Base-by-base conservation (phyloP, 2,113 vertebrate genomes). In the Otolemur garnettii region DNA sequence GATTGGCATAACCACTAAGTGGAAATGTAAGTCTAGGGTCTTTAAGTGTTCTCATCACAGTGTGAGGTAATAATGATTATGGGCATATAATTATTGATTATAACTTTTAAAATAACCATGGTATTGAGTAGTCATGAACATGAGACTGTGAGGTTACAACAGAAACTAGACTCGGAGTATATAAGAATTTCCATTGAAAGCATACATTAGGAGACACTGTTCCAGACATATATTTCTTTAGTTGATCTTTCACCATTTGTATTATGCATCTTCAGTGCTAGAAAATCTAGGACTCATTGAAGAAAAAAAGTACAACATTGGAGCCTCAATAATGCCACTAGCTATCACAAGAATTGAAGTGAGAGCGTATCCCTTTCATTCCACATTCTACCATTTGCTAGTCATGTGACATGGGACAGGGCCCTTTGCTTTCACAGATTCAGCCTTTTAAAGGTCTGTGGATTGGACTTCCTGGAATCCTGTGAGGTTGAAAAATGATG, bases 91-190 rank as follows among this genome's bases (percentile, higher is more conserved):
- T n/a, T 59, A 85, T 60, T 74, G 64, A 71, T 90, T 68, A 53
- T 2, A 68, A 38, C 69, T 90, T 90, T 77, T 81, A 38, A 92
- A 92, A 92, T 57, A 95, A 42, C 53, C 86, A 60, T 30, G 69
- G 75, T 77, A 30, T 33, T 42, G 69, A 72, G 24, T 45, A 93
- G 74, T 30, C 55, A 78, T 28, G 60, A 87, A 57, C 9, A 30
- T 38, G 62, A 91, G 94, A 75, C 21, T n/a, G 68, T 9, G 33
- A 87, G 28, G 33, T 66, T 69, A 62, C 15, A 80, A 84, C 85
- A 66, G 18, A n/a, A 60, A 79, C 64, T 35, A 60, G 12, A 24
- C 50, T 72, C 28, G 22, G 14, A n/a, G 42, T 8, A 42, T 4
- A 8, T 3, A 35, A 69, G 22, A 38, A 55, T 82, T 60, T 83